Evolutionary conservation across 2,113 vertebrate species (phyloP), one percentile per base, ranked within the genome.

Genomic region (Rostratula benghalensis): DNA sequence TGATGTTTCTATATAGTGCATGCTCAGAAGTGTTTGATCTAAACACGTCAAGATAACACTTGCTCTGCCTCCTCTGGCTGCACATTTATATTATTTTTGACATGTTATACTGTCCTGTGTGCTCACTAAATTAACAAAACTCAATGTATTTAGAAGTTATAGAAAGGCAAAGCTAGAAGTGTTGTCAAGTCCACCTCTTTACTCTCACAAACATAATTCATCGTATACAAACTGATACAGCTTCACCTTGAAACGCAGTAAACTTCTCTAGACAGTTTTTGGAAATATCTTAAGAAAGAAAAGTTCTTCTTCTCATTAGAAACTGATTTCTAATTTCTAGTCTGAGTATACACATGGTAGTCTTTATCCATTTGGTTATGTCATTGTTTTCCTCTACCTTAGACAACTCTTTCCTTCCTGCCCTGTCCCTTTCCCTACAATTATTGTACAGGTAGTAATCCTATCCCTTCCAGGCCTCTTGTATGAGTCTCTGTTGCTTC

Each of bases 81-180:
- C 18, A 3, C 0, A 0, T 17, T 60, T 5, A 2, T 68, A 25
- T 74, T 84, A 30, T 74, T 84, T 69, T 69, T 53, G 25, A 27
- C 11, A 25, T 89, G 31, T 33, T 87, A 3, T 37, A 16, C 25
- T 59, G 61, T 60, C 19, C 31, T 53, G 18, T 56, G 70, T 7
- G 31, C 64, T 76, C 14, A 50, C 9, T 70, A 28, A 91, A 61
- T 57, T 39, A 45, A 39, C 0, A 3, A 54, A 56, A 61, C 11
- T 74, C 1, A 0, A 15, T 1, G 0, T 77, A 45, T 17, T 2
- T 14, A 45, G 10, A 67, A 67, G 33, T 53, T 78, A 14, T 6
- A 43, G 27, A 56, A 93, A 70, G 51, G 27, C 21, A 89, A 81
- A 61, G 30, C 59, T 73, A 16, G 9, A 89, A 77, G 35, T 39